These are phyloP conservation scores for Proctacanthus coquilletti DNA, from an alignment of 1,140 invertebrate species.

Conservation along the genomic window DNA sequence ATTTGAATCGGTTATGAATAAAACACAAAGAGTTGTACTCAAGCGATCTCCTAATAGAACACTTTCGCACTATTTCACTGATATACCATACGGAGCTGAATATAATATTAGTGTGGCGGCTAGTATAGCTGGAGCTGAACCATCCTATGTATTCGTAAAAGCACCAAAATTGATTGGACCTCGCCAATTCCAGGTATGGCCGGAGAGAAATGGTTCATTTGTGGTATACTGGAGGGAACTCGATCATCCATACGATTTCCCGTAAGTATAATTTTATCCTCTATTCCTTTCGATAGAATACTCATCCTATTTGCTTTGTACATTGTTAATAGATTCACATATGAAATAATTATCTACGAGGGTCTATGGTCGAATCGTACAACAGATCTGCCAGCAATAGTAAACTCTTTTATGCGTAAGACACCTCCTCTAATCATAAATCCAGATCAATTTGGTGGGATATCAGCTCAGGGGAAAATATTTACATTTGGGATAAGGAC, in stretches of 20 bases:
- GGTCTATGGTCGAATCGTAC: background rate
- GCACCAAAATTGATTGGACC: slow-evolving; percentile 47
- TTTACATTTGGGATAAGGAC: slow-evolving; percentile 7
- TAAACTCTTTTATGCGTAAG: background rate
- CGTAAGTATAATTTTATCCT: background rate
- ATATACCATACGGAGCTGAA: slow-evolving; percentile 42
- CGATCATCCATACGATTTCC: slow-evolving; percentile 3
- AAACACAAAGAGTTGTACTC: slow-evolving; percentile 31
- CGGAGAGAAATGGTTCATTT: slow-evolving; percentile 38
- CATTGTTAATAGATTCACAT: slow-evolving; percentile 1
- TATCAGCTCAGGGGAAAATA: background rate
- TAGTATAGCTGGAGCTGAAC: slow-evolving; percentile 28
- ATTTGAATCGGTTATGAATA: slow-evolving; percentile 34
- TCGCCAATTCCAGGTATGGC: slow-evolving; percentile 40
- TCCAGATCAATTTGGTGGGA: slow-evolving; percentile 2
- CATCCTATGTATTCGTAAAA: slow-evolving; percentile 31
- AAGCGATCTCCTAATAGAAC: slow-evolving; percentile 20
- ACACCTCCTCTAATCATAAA: slow-evolving; percentile 6
- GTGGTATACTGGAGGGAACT: slow-evolving; percentile 40
- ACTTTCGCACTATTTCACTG: slow-evolving; percentile 36
- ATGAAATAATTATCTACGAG: slow-evolving; percentile 1
- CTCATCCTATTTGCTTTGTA: background rate
- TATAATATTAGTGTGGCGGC: slow-evolving; percentile 46
- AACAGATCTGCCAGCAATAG: background rate
- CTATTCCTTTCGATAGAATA: background rate